These are phyloP conservation scores for Spodoptera littoralis DNA, from an alignment of 2,888 invertebrate genomes.

Conservation along the genomic window DNA sequence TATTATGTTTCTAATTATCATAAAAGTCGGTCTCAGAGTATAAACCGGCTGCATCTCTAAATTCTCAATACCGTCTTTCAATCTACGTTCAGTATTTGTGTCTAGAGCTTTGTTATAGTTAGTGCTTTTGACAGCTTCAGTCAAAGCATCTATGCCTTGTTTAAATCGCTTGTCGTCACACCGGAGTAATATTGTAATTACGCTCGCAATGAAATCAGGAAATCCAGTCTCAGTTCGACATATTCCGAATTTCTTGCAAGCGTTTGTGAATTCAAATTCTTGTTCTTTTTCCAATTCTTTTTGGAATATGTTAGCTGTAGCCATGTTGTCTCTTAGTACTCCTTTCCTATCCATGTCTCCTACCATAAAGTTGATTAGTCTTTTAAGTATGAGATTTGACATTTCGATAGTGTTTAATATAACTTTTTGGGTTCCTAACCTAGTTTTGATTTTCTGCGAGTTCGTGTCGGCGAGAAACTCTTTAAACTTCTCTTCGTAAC, in stretches of 20 bases:
- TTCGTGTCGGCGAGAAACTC: constrained; percentile 63
- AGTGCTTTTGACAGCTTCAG: constrained; percentile 60
- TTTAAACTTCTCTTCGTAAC: constrained; percentile 65
- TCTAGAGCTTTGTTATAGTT: constrained; percentile 50
- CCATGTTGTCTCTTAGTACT: constrained; percentile 33
- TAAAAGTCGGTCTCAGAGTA: constrained; percentile 31
- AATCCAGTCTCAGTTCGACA: constrained; percentile 62
- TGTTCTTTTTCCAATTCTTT: constrained; percentile 61
- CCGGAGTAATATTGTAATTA: constrained; percentile 54
- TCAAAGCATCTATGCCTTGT: constrained; percentile 57
- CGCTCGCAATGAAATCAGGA: constrained; percentile 56
- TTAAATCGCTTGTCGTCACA: constrained; percentile 58
- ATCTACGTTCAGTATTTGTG: not conserved
- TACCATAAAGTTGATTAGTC: constrained; percentile 62
- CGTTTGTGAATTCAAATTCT: constrained; percentile 56
- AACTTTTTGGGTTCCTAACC: constrained; percentile 67
- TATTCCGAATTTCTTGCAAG: constrained; percentile 65
- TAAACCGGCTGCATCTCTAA: not conserved
- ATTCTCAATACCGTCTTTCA: not conserved
- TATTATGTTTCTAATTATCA: constrained; percentile 57
- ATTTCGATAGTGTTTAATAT: constrained; percentile 71
- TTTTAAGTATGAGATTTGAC: constrained; percentile 63
- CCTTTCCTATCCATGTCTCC: constrained; percentile 52
- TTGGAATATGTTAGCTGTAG: constrained; percentile 39
- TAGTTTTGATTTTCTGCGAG: constrained; percentile 66